Base-by-base conservation (phyloP, 2,888 invertebrate species). In the Pterostichus madidus region DNA sequence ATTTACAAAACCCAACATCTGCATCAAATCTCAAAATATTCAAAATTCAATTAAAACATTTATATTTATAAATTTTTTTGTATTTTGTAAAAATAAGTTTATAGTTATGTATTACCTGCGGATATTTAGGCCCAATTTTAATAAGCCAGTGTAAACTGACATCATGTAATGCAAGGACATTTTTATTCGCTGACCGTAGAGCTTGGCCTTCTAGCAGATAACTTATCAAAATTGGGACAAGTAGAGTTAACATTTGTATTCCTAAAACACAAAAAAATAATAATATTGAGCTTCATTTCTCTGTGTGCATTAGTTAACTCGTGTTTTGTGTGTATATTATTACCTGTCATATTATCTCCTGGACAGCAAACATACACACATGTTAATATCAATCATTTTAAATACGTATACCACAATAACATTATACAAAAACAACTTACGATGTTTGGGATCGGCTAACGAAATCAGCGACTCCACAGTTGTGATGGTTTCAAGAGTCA, bases 51-150 rank as follows among this genome's bases (percentile, higher is more conserved):
- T 24, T 2, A 24, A 24, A 24, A 24, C 24, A 24, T 24, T 24
- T 24, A 24, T 24, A 3, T 24, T 24, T 24, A 24, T 24, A 24
- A 2, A 24, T 24, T 24, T 24, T 24, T 24, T 24, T 24, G 3
- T 2, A 24, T 2, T 24, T 24, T 24, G 3, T 3, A 2, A 24
- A 24, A 24, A 24, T 24, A 24, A 24, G 46, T 35, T 1, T 39
- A 31, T 35, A 11, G 11, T 6, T 10, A 15, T 44, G 71, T 24
- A 77, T 85, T 86, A 95, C 95, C 92, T 96, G 95, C 17, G 98
- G 97, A 91, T 98, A 96, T 88, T 95, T 95, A 0, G 98, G 97
- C 0, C 98, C 99, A 86, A 98, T 95, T 87, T 95, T 95, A 89
- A 97, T 97, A 15, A 99, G 93, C 93, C 96, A 96, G 85, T 96